Evolutionary conservation across 1,140 invertebrate species (phyloP).

Genomic region (Cylas formicarius): DNA sequence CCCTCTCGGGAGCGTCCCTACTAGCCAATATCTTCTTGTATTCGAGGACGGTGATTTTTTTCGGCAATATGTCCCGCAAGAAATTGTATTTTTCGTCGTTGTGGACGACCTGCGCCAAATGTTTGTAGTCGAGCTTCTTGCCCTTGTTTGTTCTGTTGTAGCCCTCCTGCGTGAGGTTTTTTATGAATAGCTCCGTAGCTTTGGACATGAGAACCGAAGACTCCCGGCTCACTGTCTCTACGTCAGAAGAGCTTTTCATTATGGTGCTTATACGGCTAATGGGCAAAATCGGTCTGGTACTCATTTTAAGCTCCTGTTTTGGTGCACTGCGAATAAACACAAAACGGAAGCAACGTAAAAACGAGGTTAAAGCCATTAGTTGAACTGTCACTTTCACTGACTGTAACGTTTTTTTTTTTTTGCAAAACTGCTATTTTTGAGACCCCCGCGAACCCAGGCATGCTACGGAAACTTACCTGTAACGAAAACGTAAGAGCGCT

Average conservation of each 20-base stretch:
- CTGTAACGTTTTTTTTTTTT: background rate
- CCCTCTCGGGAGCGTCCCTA: conserved; percentile 37
- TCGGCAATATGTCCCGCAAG: conserved; percentile 61
- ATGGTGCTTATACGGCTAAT: conserved; percentile 70
- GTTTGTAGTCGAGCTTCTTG: conserved; percentile 55
- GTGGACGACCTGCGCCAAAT: conserved; percentile 61
- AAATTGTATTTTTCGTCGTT: conserved; percentile 59
- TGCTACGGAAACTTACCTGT: conserved; percentile 15
- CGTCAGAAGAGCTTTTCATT: conserved; percentile 80
- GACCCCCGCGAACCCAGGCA: no score
- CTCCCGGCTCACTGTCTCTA: conserved; percentile 68
- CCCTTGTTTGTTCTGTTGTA: conserved; percentile 44
- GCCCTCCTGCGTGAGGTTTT: conserved; percentile 54
- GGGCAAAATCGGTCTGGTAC: conserved; percentile 45
- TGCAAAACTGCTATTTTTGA: no score
- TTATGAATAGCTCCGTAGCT: conserved; percentile 67
- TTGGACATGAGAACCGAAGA: conserved; percentile 63
- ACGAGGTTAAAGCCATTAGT: background rate
- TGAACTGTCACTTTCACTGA: background rate
- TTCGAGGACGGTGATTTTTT: conserved; percentile 60
- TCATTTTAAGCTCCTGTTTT: background rate
- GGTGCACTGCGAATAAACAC: background rate
- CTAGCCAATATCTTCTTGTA: conserved; percentile 60
- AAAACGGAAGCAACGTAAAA: background rate
- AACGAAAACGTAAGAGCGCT: conserved; percentile 8